phyloP scores from a whole-genome alignment of 2,888 invertebrate species.

The Cataglyphis cursor region DNA sequence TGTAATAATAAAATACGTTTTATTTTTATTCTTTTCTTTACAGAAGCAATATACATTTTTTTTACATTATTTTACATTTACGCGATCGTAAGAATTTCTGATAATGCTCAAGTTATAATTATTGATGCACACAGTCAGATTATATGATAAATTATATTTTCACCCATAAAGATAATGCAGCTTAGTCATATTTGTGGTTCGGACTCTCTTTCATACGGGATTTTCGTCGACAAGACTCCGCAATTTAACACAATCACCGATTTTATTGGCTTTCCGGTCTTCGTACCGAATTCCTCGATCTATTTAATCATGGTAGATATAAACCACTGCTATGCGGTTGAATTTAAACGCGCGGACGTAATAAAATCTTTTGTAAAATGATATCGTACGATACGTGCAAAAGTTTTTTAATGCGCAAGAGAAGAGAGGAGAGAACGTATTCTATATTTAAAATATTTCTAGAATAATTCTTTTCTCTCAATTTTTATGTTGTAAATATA shows the following conservation, averaged over 20 bases:
- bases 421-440: neutral
- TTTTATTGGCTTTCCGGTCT: slow-evolving; percentile 79
- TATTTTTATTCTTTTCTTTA: neutral
- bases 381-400: neutral
- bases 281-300: slow-evolving; percentile 81
- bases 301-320: slow-evolving; percentile 64
- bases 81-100: neutral
- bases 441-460: neutral
- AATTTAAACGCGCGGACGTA: slow-evolving; percentile 17
- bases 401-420: neutral
- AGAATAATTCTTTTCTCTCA: neutral
- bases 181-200: slow-evolving; percentile 9
- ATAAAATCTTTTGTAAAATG: slow-evolving; percentile 33
- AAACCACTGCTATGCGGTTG: slow-evolving; percentile 7
- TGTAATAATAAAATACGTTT: neutral
- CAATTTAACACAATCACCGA: slow-evolving; percentile 80
- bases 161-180: neutral
- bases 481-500: neutral
- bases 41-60: neutral
- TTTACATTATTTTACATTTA: slow-evolving; percentile 7
- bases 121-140: neutral
- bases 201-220: neutral
- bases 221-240: slow-evolving; percentile 73
- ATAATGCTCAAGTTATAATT: neutral
- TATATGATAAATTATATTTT: slow-evolving; percentile 17